Evolutionary conservation across 2,797 vertebrate species (phyloP).

Genomic region (Buceros bicornis): DNA sequence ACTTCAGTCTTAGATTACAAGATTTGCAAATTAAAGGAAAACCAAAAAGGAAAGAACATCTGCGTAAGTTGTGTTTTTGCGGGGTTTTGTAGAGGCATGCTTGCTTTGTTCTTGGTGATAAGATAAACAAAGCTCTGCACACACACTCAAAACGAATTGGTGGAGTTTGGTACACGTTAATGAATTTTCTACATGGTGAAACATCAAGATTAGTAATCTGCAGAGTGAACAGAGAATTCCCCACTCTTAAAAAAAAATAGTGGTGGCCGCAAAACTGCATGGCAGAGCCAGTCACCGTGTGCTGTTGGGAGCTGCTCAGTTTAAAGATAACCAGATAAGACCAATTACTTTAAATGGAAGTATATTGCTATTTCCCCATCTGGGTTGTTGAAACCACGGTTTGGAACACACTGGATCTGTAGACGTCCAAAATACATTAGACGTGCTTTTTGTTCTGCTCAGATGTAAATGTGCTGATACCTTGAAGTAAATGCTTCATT

Average conservation of each 20-base stretch:
- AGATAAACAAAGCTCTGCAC: background rate
- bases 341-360: background rate
- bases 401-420: background rate
- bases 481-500: background rate
- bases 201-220: background rate
- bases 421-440: background rate
- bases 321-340: conserved; percentile 24
- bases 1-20: conserved; percentile 96
- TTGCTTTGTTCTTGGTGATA: conserved; percentile 50
- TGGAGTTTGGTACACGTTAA: background rate
- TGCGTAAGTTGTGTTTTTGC: conserved; percentile 84
- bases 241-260: background rate
- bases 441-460: background rate
- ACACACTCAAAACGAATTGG: background rate
- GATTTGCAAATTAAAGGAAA: conserved; percentile 98
- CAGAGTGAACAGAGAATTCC: background rate
- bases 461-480: background rate
- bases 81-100: conserved; percentile 80
- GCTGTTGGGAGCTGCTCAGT: background rate
- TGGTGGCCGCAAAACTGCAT: background rate
- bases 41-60: conserved; percentile 87
- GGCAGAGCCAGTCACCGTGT: background rate
- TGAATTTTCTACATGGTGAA: conserved; percentile 16
- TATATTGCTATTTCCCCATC: background rate
- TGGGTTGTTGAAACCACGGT: background rate